These are phyloP conservation scores for Campoletis raptor DNA, from an alignment of 2,888 invertebrate species.

Conservation along the genomic window DNA sequence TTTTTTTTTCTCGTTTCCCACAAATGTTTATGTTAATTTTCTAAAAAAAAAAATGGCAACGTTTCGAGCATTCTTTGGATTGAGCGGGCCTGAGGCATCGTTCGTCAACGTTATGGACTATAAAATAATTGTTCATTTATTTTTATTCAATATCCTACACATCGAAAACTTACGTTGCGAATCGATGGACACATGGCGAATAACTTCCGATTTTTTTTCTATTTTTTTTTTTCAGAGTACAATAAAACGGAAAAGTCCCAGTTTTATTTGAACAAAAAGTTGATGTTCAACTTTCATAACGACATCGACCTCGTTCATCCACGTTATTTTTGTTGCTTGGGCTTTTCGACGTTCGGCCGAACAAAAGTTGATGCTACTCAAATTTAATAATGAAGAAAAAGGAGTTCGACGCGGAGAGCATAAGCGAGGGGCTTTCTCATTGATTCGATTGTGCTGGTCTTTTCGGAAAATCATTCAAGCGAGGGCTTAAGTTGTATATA, in stretches of 20 bases:
- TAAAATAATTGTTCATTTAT: background rate
- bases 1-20: background rate
- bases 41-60: background rate
- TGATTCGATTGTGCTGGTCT: constrained; percentile 54
- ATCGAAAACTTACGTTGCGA: background rate
- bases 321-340: background rate
- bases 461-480: constrained; percentile 62
- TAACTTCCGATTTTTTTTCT: background rate
- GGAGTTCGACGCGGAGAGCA: background rate
- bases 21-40: background rate
- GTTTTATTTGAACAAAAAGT: background rate
- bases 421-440: constrained; percentile 13
- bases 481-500: constrained; percentile 26
- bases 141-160: background rate
- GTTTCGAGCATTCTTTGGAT: background rate
- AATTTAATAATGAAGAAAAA: constrained; percentile 19
- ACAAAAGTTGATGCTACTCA: background rate
- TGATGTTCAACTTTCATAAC: background rate
- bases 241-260: background rate
- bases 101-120: background rate
- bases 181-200: background rate
- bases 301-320: background rate
- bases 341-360: background rate
- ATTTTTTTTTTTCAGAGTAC: background rate
- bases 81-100: background rate